These are phyloP conservation scores for Uromys caudimaculatus DNA, from an alignment of 2,797 vertebrate species.

Conservation along the genomic window DNA sequence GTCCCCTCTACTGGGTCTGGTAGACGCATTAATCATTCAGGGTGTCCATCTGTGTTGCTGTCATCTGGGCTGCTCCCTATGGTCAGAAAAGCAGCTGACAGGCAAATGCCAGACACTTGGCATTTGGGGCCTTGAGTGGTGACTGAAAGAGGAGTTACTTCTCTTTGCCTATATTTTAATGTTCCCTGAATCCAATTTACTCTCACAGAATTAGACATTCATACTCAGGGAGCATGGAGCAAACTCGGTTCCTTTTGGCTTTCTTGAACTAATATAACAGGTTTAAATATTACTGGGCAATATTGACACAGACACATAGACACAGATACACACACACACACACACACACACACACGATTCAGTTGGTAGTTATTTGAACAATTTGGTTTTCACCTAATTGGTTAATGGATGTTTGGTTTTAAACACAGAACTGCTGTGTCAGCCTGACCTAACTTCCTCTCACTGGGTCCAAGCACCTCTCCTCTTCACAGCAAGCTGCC, in stretches of 20 bases:
- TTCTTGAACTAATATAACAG: neutral
- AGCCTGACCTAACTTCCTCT: neutral
- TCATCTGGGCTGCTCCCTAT: slow-evolving; percentile 48
- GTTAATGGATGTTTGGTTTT: neutral
- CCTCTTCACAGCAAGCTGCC: neutral
- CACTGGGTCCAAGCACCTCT: too few relatives aligned
- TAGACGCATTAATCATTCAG: slow-evolving; percentile 70
- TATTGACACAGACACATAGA: neutral
- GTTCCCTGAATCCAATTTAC: neutral
- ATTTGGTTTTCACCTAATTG: neutral
- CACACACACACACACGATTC: neutral
- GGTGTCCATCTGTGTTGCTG: slow-evolving; percentile 74
- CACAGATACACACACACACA: neutral
- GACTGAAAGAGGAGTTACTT: neutral
- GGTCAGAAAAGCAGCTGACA: slow-evolving; percentile 57
- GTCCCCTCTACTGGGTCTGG: slow-evolving; percentile 24
- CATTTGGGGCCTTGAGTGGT: neutral
- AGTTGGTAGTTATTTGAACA: neutral
- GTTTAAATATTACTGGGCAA: neutral
- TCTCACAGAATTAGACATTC: neutral
- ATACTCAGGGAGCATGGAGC: neutral
- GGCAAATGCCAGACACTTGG: slow-evolving; percentile 39
- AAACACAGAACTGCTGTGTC: neutral
- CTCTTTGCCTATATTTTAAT: slow-evolving; percentile 31
- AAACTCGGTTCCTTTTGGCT: neutral